Percentiles rank a stretch among this genome's conserved stretches.
Conservation (phyloP, 2,888 invertebrate genomes). For the Andrena trimmerana region DNA sequence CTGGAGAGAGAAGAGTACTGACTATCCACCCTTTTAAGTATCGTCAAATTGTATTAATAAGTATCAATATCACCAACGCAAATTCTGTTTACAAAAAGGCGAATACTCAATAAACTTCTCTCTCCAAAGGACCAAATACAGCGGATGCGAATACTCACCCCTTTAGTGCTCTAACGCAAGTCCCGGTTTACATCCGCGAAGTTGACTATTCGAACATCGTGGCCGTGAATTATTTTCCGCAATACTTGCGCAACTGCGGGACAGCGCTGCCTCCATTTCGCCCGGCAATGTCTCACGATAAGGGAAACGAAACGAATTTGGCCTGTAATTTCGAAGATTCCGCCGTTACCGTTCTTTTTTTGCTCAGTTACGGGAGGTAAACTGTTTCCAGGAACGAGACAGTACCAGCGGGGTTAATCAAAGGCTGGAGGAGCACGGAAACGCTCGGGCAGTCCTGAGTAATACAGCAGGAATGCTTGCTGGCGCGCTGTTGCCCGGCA, state of each 20-base stretch:
- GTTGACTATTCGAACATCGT: neutral
- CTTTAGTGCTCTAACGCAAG: no score
- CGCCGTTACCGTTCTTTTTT: constrained; percentile 30
- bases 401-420: constrained; percentile 49
- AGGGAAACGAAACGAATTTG: constrained; percentile 4
- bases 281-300: neutral
- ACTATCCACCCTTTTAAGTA: no score
- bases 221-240: neutral
- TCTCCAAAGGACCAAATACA: no score
- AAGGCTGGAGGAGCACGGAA: constrained; percentile 55
- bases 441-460: constrained; percentile 34
- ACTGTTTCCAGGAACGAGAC: constrained; percentile 48
- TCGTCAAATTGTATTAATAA: no score
- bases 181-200: no score
- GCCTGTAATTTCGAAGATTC: constrained; percentile 50
- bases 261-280: constrained; percentile 6
- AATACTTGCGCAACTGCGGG: neutral
- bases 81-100: no score
- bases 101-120: no score
- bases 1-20: no score
- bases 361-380: constrained; percentile 36
- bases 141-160: no score
- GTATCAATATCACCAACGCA: no score
- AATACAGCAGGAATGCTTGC: constrained; percentile 61
- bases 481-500: constrained; percentile 68